phyloP scores from a whole-genome alignment of 2,113 vertebrate species.

The Upupa epops region DNA sequence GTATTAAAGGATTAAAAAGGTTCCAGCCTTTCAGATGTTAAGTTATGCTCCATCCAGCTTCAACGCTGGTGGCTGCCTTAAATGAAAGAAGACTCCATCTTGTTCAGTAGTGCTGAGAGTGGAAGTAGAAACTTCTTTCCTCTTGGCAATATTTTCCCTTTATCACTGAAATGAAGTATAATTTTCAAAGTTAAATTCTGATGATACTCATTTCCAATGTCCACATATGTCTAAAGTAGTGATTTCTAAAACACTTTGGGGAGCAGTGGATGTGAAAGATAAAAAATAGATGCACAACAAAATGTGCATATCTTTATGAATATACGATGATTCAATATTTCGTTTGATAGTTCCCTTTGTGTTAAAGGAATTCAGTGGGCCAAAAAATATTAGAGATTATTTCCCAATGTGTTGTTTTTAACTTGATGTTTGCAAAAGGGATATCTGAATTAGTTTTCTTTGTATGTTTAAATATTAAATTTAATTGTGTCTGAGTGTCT shows the following conservation, averaged over 20 bases:
- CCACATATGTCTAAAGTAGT: background rate
- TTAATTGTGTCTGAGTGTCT: constrained; percentile 56
- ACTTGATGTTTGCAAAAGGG: background rate
- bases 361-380: background rate
- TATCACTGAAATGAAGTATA: background rate
- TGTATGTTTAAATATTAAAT: constrained; percentile 6
- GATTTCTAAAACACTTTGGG: constrained; percentile 53
- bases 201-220: background rate
- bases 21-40: background rate
- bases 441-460: background rate
- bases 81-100: background rate
- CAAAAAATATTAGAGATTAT: background rate
- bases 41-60: background rate
- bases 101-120: background rate
- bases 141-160: background rate
- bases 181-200: background rate
- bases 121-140: background rate
- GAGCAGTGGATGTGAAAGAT: constrained; percentile 41
- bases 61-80: background rate
- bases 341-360: constrained; percentile 19
- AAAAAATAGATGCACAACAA: constrained; percentile 57
- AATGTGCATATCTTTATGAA: constrained; percentile 55
- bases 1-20: background rate
- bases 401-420: background rate
- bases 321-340: constrained; percentile 50